Conservation (phyloP, 2,888 invertebrate genomes). For the Drosophila macrospina region DNA sequence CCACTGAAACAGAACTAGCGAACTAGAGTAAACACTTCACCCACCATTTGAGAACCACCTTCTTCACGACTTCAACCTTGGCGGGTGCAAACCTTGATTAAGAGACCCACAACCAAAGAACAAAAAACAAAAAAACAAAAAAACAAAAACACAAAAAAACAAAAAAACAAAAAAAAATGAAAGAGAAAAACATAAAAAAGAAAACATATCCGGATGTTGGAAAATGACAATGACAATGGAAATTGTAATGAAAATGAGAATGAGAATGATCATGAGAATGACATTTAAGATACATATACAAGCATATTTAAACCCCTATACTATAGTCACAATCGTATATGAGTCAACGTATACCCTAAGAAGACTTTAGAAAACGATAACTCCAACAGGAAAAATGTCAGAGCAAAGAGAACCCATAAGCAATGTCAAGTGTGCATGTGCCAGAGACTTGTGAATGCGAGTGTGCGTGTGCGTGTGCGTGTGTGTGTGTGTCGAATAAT, state of each 20-base stretch:
- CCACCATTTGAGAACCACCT: slow-evolving; percentile 47
- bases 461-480: neutral
- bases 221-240: neutral
- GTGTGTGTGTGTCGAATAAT: neutral
- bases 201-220: slow-evolving; percentile 53
- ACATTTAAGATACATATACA: slow-evolving; percentile 14
- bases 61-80: slow-evolving; percentile 20
- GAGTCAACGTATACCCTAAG: neutral
- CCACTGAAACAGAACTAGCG: neutral
- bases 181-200: neutral
- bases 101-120: neutral
- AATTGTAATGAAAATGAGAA: slow-evolving; percentile 6
- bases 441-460: neutral
- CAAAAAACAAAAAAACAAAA: neutral
- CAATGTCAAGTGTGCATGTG: slow-evolving; percentile 24
- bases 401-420: slow-evolving; percentile 3
- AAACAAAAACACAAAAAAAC: neutral
- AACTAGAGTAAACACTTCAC: slow-evolving; percentile 2
- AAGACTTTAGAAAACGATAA: slow-evolving; percentile 30
- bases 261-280: slow-evolving; percentile 16
- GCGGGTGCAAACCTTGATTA: slow-evolving; percentile 6
- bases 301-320: slow-evolving; percentile 11
- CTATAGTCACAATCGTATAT: slow-evolving; percentile 1
- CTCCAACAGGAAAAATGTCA: slow-evolving; percentile 8
- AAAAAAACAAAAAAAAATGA: too few relatives aligned